These are phyloP conservation scores for Stichodactyla helianthus DNA, from an alignment of 64 coral and sea anemone genomes.

Conservation along the genomic window DNA sequence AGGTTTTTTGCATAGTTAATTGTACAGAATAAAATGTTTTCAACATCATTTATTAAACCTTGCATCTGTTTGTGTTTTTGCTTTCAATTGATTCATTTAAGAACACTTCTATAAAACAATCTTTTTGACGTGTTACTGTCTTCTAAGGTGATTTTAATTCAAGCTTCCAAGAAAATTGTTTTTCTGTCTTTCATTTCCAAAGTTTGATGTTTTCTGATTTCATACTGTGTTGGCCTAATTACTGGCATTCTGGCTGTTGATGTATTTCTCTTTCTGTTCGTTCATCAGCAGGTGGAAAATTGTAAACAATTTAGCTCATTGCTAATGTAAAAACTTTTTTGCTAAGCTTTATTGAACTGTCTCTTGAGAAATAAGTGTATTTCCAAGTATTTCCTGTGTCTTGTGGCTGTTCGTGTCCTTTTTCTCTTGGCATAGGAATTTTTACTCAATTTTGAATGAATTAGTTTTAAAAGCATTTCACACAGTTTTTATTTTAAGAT, in stretches of 20 bases:
- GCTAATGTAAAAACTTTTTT: constrained; percentile 5
- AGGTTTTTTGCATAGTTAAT: neutral
- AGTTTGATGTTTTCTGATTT: neutral
- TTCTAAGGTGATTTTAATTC: neutral
- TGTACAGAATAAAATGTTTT: neutral
- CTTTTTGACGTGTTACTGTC: neutral
- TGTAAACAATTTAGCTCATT: neutral
- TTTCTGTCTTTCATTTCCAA: neutral
- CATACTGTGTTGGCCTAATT: constrained; percentile 6
- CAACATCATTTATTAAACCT: neutral
- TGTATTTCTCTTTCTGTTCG: neutral
- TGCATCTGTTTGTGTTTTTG: neutral
- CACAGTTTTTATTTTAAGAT: neutral
- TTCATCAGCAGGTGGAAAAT: neutral
- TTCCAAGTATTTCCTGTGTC: constrained; percentile 5
- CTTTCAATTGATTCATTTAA: neutral
- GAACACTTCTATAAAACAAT: neutral
- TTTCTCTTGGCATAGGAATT: constrained; percentile 2
- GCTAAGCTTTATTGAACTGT: constrained; percentile 15
- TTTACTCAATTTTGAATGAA: neutral
- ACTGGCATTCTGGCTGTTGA: neutral
- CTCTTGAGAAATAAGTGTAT: constrained; percentile 10
- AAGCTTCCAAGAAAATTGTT: neutral
- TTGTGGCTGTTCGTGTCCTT: neutral
- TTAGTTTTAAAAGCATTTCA: neutral